phyloP scores from a whole-genome alignment of 2,113 vertebrate genomes.

The Nothobranchius furzeri region DNA sequence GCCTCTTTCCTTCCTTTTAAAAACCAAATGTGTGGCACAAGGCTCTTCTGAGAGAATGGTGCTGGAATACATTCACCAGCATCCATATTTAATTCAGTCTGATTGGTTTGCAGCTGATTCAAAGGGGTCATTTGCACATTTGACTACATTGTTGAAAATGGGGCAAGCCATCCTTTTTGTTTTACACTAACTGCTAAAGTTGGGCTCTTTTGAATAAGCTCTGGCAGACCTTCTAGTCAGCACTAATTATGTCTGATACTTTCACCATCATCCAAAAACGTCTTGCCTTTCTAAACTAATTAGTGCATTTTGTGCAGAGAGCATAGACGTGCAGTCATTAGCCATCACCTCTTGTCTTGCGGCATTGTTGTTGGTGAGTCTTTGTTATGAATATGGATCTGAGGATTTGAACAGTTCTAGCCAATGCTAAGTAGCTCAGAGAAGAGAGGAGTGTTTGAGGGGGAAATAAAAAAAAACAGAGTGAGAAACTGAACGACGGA shows the following conservation, averaged over 20 bases:
- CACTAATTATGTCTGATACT: background rate
- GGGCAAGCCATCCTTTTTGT: slow-evolving; percentile 45
- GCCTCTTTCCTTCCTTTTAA: slow-evolving; percentile 7
- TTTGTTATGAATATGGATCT: slow-evolving; percentile 43
- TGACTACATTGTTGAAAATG: slow-evolving; percentile 58
- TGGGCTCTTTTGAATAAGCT: slow-evolving; percentile 25
- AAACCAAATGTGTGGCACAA: slow-evolving; percentile 3
- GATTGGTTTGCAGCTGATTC: slow-evolving; percentile 42
- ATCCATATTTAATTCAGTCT: slow-evolving; percentile 35
- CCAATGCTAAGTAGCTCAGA: slow-evolving; percentile 53
- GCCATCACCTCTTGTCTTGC: slow-evolving; percentile 14
- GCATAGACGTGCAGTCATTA: slow-evolving; percentile 15
- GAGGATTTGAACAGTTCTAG: slow-evolving; percentile 36
- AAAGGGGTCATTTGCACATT: slow-evolving; percentile 51
- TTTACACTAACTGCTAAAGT: slow-evolving; percentile 42
- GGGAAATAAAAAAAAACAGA: slow-evolving; percentile 32
- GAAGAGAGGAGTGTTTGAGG: slow-evolving; percentile 37
- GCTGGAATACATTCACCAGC: background rate
- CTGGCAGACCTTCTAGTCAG: too few relatives aligned
- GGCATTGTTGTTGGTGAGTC: slow-evolving; percentile 37
- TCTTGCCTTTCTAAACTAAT: background rate
- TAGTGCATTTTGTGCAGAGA: slow-evolving; percentile 10
- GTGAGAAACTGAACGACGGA: slow-evolving; percentile 54
- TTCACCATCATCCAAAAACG: background rate
- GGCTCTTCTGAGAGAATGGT: slow-evolving; percentile 21